These are phyloP conservation scores for Corythucha ciliata DNA, from an alignment of 2,888 invertebrate genomes.

Conservation along the genomic window DNA sequence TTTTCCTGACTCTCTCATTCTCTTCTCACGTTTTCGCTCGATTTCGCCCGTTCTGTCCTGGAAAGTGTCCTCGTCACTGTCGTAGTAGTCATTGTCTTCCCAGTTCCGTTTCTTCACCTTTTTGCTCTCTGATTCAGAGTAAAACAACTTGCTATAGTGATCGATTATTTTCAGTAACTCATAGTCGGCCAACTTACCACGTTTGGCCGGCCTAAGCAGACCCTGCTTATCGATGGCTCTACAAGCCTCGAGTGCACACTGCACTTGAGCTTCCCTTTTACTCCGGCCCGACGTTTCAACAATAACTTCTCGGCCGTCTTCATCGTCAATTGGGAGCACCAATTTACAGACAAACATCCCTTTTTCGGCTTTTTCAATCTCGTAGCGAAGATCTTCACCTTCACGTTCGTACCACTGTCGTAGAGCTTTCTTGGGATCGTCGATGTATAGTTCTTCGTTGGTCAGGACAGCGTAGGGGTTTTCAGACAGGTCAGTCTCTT, in stretches of 20 bases:
- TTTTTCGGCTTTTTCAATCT: slow-evolving; percentile 73
- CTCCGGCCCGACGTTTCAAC: slow-evolving; percentile 83
- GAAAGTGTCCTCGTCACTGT: slow-evolving; percentile 92
- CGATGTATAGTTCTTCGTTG: slow-evolving; percentile 82
- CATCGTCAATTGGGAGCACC: slow-evolving; percentile 69
- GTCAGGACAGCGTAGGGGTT: slow-evolving; percentile 73
- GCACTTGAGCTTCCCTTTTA: slow-evolving; percentile 87
- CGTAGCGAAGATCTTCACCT: slow-evolving; percentile 72
- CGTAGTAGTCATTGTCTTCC: slow-evolving; percentile 83
- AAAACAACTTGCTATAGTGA: slow-evolving; percentile 20
- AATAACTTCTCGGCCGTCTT: slow-evolving; percentile 60
- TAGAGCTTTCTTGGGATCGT: slow-evolving; percentile 92
- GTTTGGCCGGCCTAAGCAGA: slow-evolving; percentile 72
- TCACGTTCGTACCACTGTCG: slow-evolving; percentile 92
- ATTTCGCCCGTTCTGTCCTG: slow-evolving; percentile 85
- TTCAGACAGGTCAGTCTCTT: slow-evolving; percentile 67
- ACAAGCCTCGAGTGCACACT: slow-evolving; percentile 93
- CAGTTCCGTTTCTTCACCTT: slow-evolving; percentile 68
- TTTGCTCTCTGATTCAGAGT: slow-evolving; percentile 75
- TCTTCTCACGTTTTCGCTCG: slow-evolving; percentile 70
- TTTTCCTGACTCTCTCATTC: slow-evolving; percentile 55
- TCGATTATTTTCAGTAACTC: background rate
- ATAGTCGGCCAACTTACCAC: slow-evolving; percentile 50
- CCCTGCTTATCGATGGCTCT: slow-evolving; percentile 65
- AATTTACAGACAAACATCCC: slow-evolving; percentile 77